Percentiles rank a stretch among this genome's conserved stretches.
Evolutionary conservation across 2,888 invertebrate genomes (phyloP).

Genomic region (Cyclophora albipunctata): DNA sequence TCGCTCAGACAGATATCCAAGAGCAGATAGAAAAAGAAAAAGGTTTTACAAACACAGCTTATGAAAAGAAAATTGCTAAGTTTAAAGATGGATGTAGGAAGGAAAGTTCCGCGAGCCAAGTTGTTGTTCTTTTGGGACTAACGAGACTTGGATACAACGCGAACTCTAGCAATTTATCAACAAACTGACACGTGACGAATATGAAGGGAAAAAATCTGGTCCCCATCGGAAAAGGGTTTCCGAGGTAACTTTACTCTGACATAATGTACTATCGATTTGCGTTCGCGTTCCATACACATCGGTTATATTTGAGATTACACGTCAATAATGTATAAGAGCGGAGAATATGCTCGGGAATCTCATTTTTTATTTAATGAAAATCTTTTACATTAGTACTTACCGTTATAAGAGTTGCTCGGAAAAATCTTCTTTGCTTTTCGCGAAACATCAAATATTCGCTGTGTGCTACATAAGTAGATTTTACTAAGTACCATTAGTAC

Average conservation of each 20-base stretch:
- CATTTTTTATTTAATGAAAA: too few relatives aligned
- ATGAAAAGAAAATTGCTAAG: too few relatives aligned
- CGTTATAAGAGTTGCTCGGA: too few relatives aligned
- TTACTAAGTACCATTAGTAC: too few relatives aligned
- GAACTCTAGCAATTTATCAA: constrained; percentile 32
- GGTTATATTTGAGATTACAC: background rate
- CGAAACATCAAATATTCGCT: background rate
- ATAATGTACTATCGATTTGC: constrained; percentile 8
- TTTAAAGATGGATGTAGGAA: background rate
- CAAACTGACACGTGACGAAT: constrained; percentile 17
- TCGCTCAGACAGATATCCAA: too few relatives aligned
- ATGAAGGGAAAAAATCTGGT: constrained; percentile 5
- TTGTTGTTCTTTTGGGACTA: constrained; percentile 16
- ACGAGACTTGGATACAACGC: constrained; percentile 30
- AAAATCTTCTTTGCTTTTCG: background rate
- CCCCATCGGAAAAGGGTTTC: constrained; percentile 6
- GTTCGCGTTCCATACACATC: background rate
- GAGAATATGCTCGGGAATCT: background rate
- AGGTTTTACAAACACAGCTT: too few relatives aligned
- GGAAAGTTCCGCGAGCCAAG: constrained; percentile 17
- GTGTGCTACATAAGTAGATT: background rate
- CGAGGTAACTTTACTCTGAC: constrained; percentile 7
- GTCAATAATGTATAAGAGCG: background rate
- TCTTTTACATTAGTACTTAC: too few relatives aligned
- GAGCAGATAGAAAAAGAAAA: too few relatives aligned